A percentile compares a stretch with the other conserved stretches of the same genome.
Conservation (phyloP, 2,113 vertebrate species). For the Xenus cinereus region DNA sequence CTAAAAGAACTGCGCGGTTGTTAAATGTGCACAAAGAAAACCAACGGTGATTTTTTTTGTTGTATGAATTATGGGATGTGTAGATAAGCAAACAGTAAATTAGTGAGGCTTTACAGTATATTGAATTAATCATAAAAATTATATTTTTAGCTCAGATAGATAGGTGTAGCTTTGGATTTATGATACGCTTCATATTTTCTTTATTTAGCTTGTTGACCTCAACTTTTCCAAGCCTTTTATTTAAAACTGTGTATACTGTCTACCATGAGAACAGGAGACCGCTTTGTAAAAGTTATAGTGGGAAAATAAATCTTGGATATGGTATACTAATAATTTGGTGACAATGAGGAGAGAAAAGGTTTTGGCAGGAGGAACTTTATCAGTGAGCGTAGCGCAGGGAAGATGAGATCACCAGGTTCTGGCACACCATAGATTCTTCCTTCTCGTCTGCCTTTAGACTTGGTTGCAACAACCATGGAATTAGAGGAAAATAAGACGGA, state of each 20-base stretch:
- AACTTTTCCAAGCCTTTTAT: constrained; percentile 1
- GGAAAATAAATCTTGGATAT: not conserved
- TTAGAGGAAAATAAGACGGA: not conserved
- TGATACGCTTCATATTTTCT: not conserved
- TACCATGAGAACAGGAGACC: not conserved
- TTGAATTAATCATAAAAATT: not conserved
- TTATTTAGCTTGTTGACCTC: not conserved
- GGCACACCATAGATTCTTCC: not conserved
- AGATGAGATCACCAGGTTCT: not conserved
- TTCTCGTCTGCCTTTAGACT: constrained; percentile 11
- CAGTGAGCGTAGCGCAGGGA: not conserved
- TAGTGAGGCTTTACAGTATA: not conserved
- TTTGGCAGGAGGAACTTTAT: constrained; percentile 18
- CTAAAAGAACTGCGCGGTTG: not conserved
- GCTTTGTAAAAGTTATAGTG: not conserved
- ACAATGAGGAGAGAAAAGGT: not conserved
- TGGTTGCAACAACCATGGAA: not conserved
- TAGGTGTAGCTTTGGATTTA: not conserved
- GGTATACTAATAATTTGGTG: not conserved
- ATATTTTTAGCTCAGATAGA: not conserved
- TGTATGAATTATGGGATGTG: not conserved
- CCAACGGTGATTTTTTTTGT: not conserved
- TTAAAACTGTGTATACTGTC: not conserved
- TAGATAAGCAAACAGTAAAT: constrained; percentile 1
- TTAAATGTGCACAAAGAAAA: not conserved